Evolutionary conservation across 2,797 vertebrate species (phyloP), one percentile per base, ranked within the genome.

Genomic region (Okamejei kenojei): DNA sequence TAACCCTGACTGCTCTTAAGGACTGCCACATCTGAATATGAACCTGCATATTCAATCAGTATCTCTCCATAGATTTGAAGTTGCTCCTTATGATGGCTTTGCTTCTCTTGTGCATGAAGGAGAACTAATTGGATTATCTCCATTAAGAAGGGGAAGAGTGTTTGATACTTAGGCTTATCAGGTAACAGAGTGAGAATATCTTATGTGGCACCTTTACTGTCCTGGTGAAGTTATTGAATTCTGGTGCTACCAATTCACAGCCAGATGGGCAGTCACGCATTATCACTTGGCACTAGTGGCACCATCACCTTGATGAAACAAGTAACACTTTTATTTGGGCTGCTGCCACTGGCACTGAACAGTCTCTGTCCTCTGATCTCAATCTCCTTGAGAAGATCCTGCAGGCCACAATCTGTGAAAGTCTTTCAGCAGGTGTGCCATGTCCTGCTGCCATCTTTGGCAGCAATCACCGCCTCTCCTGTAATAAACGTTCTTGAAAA

Each of bases 401-500:
- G 26, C 82, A 63, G 58, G 26, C 11, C 11, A 86, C 54, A 86
- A 45, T 61, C 58, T 86, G 82, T 86, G 54, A 86, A 86, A 86
- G n/a, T 63, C 82, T 86, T 86, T 6, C 29, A 63, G 82, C 58
- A 32, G 61, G 82, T 63, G 82, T 63, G 82, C 82, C 58, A 86
- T 63, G 61, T 63, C 82, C 82, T 86, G 82, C 29, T 86, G 26
- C 58, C 82, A 29, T n/a, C 26, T 86, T 63, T 86, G 29, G 82
- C 58, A 61, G 58, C 11, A 86, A 61, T 63, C 26, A 29, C 82
- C 15, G 54, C 58, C 61, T 58, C 82, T 86, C 29, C 58, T 86
- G 13, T 86, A n/a, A 1, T 61, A 63, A 86, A 86, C n/a, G 54
- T 86, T 29, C 82, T 86, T 61, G 58, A 88, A 88, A 88, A 88